Evolutionary conservation across 2,797 vertebrate species (phyloP).

Genomic region (Poeciliopsis infans): DNA sequence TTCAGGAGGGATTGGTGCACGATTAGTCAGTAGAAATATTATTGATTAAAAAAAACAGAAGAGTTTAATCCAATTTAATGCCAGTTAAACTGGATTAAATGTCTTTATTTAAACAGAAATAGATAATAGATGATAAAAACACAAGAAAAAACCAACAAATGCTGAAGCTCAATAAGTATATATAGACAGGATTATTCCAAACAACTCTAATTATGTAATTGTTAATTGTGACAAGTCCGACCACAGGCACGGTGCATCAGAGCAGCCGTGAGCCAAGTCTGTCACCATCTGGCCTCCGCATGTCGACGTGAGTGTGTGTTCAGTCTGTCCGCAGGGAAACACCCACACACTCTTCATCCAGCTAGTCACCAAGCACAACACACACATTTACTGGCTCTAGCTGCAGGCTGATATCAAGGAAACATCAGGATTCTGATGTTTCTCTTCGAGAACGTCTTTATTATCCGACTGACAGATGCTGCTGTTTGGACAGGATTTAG

Average conservation of each 20-base stretch:
- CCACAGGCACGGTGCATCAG: conserved; percentile 37
- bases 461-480: conserved; percentile 26
- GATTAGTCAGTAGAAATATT: neutral
- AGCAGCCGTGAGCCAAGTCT: conserved; percentile 53
- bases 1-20: neutral
- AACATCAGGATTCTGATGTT: neutral
- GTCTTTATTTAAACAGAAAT: neutral
- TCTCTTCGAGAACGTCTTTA: neutral
- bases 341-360: conserved; percentile 18
- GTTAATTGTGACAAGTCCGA: neutral
- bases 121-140: neutral
- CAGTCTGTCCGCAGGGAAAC: conserved; percentile 30
- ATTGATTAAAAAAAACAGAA: neutral
- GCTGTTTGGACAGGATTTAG: conserved; percentile 23
- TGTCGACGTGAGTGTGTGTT: conserved; percentile 46
- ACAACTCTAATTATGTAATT: neutral
- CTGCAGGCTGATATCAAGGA: conserved; percentile 8
- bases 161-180: neutral
- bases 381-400: conserved; percentile 6
- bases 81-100: neutral
- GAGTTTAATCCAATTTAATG: neutral
- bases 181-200: neutral
- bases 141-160: neutral
- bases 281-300: conserved; percentile 72
- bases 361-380: neutral